A percentile compares a stretch with the other conserved stretches of the same genome.
Evolutionary conservation across 2,113 vertebrate species (phyloP).

Genomic region (Scopus umbretta): DNA sequence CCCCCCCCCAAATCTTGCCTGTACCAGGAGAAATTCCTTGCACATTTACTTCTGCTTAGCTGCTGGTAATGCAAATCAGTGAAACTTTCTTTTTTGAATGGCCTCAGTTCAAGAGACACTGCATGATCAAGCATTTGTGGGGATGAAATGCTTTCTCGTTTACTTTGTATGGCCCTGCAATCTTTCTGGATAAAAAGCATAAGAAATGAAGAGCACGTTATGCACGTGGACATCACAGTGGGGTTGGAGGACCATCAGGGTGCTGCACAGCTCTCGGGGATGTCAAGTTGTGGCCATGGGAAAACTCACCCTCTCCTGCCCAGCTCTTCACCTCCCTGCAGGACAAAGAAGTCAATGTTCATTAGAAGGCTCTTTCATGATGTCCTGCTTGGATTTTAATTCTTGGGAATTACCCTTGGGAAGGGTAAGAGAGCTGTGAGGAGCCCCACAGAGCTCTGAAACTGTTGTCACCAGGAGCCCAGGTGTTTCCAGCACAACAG

Average conservation of each 20-base stretch:
- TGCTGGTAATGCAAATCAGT: background rate
- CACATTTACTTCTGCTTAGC: background rate
- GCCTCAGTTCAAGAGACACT: background rate
- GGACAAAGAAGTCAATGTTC: background rate
- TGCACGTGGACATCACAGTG: accelerated
- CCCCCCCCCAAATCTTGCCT: no score
- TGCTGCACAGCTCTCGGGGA: no score
- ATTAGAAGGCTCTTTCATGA: background rate
- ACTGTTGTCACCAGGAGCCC: background rate
- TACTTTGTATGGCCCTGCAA: background rate
- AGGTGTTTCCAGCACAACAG: background rate
- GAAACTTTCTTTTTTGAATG: background rate
- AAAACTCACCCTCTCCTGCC: background rate
- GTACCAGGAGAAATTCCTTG: background rate
- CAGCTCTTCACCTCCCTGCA: background rate
- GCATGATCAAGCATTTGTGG: background rate
- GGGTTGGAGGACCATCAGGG: background rate
- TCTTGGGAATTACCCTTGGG: background rate
- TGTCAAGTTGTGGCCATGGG: background rate
- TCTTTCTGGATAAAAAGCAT: background rate
- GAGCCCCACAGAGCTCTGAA: background rate
- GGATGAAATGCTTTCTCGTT: background rate
- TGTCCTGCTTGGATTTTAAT: background rate
- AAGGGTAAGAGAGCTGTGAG: background rate
- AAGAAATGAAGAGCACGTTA: background rate